These are phyloP conservation scores for Ephialtes manifestator DNA, from an alignment of 2,888 invertebrate genomes.

Conservation along the genomic window DNA sequence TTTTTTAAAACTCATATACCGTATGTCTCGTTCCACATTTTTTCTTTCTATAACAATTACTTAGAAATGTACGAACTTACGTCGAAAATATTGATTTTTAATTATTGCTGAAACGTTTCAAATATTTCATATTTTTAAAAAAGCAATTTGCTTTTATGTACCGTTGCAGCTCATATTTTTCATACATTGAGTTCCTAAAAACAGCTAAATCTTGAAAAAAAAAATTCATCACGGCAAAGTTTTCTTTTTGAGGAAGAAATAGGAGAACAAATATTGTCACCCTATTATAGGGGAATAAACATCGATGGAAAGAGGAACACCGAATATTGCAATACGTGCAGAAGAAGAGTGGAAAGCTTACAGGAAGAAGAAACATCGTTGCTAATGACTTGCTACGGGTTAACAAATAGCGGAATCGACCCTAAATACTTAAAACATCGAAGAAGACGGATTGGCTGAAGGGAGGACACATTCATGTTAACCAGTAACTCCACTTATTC, in stretches of 20 bases:
- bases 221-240: no score
- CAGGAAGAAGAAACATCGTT: constrained; percentile 9
- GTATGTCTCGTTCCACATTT: no score
- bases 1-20: no score
- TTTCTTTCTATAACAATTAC: no score
- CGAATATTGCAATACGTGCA: constrained; percentile 23
- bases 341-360: constrained; percentile 24
- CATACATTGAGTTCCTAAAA: no score
- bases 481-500: constrained; percentile 29
- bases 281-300: constrained; percentile 17
- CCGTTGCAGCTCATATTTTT: no score
- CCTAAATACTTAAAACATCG: constrained; percentile 42
- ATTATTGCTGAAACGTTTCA: no score
- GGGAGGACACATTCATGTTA: constrained; percentile 25
- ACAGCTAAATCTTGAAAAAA: no score
- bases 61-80: no score
- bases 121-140: no score
- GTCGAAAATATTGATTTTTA: no score
- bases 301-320: constrained; percentile 39
- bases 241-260: neutral
- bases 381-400: constrained; percentile 28
- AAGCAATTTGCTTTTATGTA: no score
- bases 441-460: constrained; percentile 9
- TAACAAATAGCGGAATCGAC: neutral
- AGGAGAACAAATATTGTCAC: neutral